Conservation (phyloP, 2,797 vertebrate genomes). For the Epinephelus malabaricus region DNA sequence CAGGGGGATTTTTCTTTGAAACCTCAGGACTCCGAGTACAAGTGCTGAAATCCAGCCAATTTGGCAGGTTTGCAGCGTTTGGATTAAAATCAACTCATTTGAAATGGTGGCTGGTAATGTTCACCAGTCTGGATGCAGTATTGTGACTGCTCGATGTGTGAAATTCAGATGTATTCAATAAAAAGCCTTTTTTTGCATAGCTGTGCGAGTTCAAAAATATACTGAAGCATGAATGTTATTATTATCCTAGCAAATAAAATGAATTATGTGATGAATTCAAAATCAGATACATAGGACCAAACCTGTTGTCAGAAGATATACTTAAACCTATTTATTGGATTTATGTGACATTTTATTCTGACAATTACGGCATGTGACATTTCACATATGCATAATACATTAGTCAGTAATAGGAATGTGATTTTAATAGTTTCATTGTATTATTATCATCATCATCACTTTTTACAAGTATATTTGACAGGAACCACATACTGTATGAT, state of each 20-base stretch:
- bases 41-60: conserved; percentile 49
- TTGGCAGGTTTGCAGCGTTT: conserved; percentile 40
- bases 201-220: conserved; percentile 15
- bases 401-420: too few relatives aligned
- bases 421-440: too few relatives aligned
- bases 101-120: conserved; percentile 29
- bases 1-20: conserved; percentile 41
- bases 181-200: conserved; percentile 3
- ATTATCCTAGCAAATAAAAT: conserved; percentile 8
- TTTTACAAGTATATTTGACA: too few relatives aligned
- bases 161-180: conserved; percentile 29
- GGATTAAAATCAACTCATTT: conserved; percentile 43
- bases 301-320: background rate
- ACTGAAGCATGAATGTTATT: conserved; percentile 6
- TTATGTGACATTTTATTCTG: background rate
- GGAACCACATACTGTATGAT: too few relatives aligned
- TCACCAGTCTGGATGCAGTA: conserved; percentile 25
- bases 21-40: conserved; percentile 31
- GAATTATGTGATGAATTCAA: conserved; percentile 7
- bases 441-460: too few relatives aligned
- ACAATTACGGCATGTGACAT: background rate
- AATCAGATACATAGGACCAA: conserved; percentile 6
- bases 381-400: too few relatives aligned
- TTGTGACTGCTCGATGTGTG: conserved; percentile 8
- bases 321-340: background rate